Conservation (phyloP, 1,140 invertebrate genomes). For the Zelostemma sp. region DNA sequence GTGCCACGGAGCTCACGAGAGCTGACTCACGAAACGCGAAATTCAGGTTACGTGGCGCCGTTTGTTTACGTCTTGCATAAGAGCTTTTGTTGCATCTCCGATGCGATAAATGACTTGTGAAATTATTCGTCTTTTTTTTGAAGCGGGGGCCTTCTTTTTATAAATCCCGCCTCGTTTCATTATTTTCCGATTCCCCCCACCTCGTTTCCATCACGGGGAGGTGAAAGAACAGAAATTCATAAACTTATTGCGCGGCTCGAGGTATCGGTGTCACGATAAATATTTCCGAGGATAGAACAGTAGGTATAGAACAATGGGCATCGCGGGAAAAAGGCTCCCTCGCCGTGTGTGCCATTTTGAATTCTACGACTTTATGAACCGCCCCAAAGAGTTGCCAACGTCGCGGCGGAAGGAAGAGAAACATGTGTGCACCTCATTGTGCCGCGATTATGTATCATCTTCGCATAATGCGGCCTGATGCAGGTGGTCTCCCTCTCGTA, state of each 20-base stretch:
- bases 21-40: slow-evolving; percentile 49
- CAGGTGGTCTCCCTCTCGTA: slow-evolving; percentile 53
- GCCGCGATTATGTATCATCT: slow-evolving; percentile 57
- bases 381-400: slow-evolving; percentile 11
- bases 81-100: slow-evolving; percentile 31
- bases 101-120: slow-evolving; percentile 38
- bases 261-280: background rate
- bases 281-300: background rate
- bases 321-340: too few species aligned
- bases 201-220: background rate
- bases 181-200: too few species aligned
- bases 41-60: slow-evolving; percentile 42
- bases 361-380: slow-evolving; percentile 45
- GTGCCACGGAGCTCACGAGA: slow-evolving; percentile 26
- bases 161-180: too few species aligned
- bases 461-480: slow-evolving; percentile 56
- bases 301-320: slow-evolving; percentile 1
- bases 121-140: too few species aligned
- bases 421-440: slow-evolving; percentile 44
- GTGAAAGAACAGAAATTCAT: background rate
- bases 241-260: background rate
- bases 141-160: too few species aligned
- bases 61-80: slow-evolving; percentile 44
- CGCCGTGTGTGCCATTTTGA: slow-evolving; percentile 7
- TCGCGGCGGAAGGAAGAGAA: slow-evolving; percentile 9